A percentile compares a stretch with the other conserved stretches of the same genome.
These are phyloP conservation scores for Brachypteracias leptosomus DNA, from an alignment of 2,113 vertebrate genomes.

Conservation along the genomic window DNA sequence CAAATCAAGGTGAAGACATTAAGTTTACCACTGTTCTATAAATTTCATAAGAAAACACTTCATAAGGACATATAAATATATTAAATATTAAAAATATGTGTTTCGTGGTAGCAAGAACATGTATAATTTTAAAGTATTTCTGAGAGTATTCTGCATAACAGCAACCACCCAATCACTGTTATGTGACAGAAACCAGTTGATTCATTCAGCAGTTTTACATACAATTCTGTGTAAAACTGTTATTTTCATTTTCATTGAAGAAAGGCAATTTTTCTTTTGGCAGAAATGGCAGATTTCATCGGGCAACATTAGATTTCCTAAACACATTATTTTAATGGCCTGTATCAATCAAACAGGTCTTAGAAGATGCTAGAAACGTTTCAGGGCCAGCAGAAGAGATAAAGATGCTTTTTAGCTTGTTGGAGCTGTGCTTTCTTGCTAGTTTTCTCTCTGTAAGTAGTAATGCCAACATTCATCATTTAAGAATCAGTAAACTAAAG, in stretches of 20 bases:
- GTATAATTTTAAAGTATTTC: not conserved
- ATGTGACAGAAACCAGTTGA: not conserved
- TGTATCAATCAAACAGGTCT: not conserved
- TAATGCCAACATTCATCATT: not conserved
- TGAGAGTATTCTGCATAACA: not conserved
- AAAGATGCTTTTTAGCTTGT: constrained; percentile 1
- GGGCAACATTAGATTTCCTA: not conserved
- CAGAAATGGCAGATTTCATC: not conserved
- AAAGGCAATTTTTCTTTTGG: not conserved
- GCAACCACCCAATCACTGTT: not conserved
- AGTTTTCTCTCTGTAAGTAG: not conserved
- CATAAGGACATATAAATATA: not conserved
- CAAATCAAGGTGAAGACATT: not conserved
- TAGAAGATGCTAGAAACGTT: not conserved
- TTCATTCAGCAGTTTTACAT: not conserved
- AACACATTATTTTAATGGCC: not conserved
- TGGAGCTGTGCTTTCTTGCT: not conserved
- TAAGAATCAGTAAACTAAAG: not conserved
- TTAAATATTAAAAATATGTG: not conserved
- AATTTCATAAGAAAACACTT: not conserved
- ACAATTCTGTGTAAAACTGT: not conserved
- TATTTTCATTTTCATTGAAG: constrained; percentile 26
- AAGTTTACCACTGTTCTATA: not conserved
- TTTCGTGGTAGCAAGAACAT: fast-evolving
- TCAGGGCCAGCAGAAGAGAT: not conserved